Percentiles rank a stretch among this genome's conserved stretches.
Conservation (phyloP, 2,113 vertebrate species). For the Poecilia latipinna region DNA sequence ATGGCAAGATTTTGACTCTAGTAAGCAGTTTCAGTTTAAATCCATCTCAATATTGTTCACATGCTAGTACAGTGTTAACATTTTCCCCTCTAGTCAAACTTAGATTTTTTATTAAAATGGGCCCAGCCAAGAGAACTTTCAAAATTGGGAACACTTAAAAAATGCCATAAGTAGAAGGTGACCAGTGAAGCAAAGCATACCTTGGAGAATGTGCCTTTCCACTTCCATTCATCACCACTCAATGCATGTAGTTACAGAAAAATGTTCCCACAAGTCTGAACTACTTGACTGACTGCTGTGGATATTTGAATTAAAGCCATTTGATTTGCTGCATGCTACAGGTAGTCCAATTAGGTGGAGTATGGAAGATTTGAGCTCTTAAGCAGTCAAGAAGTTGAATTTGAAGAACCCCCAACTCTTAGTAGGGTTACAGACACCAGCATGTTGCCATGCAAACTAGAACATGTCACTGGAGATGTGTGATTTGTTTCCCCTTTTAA, state of each 20-base stretch:
- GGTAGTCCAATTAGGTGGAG: background rate
- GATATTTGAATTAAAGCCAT: background rate
- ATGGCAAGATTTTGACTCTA: too few species aligned
- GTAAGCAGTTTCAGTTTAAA: too few species aligned
- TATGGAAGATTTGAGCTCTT: too few species aligned
- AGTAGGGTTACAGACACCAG: too few species aligned
- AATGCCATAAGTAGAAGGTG: background rate
- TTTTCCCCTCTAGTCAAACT: too few species aligned
- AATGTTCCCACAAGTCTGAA: slow-evolving; percentile 13
- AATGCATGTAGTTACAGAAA: slow-evolving; percentile 2
- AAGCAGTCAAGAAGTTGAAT: too few species aligned
- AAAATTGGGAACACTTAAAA: background rate
- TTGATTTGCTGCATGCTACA: background rate
- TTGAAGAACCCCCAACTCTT: too few species aligned
- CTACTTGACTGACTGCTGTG: background rate
- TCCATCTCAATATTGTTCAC: too few species aligned
- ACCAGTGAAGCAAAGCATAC: slow-evolving; percentile 18
- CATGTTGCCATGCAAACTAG: too few species aligned
- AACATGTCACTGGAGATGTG: too few species aligned
- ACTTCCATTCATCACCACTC: background rate
- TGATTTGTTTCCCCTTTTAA: too few species aligned
- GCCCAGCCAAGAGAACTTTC: background rate
- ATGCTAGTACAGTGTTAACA: too few species aligned
- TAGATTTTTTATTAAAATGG: background rate
- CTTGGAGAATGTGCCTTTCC: slow-evolving; percentile 20